Conservation (phyloP, 2,113 vertebrate species). For the Charadrius vociferus region DNA sequence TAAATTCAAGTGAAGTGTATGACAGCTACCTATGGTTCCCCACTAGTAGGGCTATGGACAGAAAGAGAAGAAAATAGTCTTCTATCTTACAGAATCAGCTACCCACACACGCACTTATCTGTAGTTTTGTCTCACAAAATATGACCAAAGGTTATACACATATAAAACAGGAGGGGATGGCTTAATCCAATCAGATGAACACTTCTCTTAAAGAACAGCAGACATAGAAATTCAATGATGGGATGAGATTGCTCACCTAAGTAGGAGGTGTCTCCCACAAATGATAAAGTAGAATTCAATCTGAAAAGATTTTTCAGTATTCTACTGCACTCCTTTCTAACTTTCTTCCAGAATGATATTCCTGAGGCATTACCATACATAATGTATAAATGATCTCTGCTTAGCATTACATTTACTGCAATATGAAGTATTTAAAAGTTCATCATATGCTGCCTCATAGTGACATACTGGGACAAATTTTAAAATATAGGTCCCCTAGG, state of each 20-base stretch:
- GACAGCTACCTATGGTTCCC: neutral
- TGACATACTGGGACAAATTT: neutral
- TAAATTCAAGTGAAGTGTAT: neutral
- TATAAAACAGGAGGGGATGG: neutral
- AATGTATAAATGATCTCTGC: constrained; percentile 37
- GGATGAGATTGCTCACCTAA: constrained; percentile 12
- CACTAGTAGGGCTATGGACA: neutral
- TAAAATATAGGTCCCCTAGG: neutral
- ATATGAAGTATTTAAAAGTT: constrained; percentile 34
- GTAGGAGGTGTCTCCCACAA: constrained; percentile 15
- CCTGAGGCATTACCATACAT: constrained; percentile 39
- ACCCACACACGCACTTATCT: neutral
- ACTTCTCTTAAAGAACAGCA: neutral
- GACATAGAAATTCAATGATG: constrained; percentile 12
- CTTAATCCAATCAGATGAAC: neutral
- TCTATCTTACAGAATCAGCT: neutral
- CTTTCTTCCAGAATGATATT: constrained; percentile 20
- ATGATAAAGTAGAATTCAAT: constrained; percentile 18
- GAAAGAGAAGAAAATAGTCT: neutral
- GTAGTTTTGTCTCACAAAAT: neutral
- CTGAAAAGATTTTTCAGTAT: constrained; percentile 25
- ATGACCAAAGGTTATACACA: neutral
- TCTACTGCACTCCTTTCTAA: neutral
- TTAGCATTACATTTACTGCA: constrained; percentile 34
- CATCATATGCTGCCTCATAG: neutral